Evolutionary conservation across 2,888 invertebrate species (phyloP).

Genomic region (Linyphia triangularis): DNA sequence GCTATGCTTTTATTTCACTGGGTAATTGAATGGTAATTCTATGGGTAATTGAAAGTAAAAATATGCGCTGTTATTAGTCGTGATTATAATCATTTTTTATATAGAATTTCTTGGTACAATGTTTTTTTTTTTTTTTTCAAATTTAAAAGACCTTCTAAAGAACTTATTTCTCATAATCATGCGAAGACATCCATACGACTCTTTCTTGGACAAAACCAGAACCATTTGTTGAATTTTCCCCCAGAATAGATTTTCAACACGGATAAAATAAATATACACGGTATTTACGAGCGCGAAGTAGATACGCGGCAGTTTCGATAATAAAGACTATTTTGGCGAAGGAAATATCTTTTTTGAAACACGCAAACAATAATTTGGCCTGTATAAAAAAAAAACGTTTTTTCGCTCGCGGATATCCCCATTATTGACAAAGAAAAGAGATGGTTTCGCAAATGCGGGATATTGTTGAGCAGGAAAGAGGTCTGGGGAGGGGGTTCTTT

Average conservation of each 20-base stretch:
- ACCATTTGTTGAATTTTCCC: background rate
- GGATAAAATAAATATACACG: background rate
- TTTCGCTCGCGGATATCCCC: conserved; percentile 14
- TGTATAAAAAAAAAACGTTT: conserved; percentile 4
- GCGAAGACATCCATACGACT: too few species aligned
- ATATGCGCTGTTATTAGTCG: too few species aligned
- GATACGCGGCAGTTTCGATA: background rate
- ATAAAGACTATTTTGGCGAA: conserved; percentile 4
- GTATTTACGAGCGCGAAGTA: background rate
- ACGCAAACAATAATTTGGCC: conserved; percentile 43
- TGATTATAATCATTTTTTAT: too few species aligned
- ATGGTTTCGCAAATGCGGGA: background rate
- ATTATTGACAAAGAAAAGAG: conserved; percentile 17
- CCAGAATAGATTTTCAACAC: background rate
- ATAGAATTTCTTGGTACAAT: too few species aligned
- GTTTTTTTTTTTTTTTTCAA: too few species aligned
- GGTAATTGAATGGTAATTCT: too few species aligned
- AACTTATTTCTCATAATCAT: too few species aligned
- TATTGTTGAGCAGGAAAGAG: background rate
- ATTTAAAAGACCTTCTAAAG: too few species aligned
- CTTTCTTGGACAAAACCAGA: too few species aligned
- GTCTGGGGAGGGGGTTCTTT: too few species aligned
- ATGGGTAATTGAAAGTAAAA: too few species aligned
- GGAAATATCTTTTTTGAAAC: conserved; percentile 9
- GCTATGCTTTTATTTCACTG: too few species aligned